Base-by-base conservation (phyloP, 2,888 invertebrate genomes). In the Theretra japonica region DNA sequence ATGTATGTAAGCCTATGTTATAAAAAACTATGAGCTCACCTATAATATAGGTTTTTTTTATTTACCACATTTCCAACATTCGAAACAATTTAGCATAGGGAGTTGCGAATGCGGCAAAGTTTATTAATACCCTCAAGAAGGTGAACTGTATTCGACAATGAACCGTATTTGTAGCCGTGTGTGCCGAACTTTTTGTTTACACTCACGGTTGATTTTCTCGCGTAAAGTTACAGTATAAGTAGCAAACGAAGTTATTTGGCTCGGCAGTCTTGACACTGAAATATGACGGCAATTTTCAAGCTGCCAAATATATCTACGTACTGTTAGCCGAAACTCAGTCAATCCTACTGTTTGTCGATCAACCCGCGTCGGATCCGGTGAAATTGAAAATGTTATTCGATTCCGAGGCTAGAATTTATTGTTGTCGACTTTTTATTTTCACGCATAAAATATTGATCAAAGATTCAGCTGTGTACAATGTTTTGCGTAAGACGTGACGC, bases 281-380 rank as follows among this genome's bases (percentile, higher is more conserved):
- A 91, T 91, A 92, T 92, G 90, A 90, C 80, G 88, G 89, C 88
- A 90, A 91, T 92, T 90, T 90, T 87, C 83, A 87, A 87, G 84
- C 87, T 86, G 85, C 85, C 86, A 84, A 87, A 87, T 87, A 83
- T 86, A 87, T 80, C 80, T 82, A 80, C 74, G 75, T 74, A 76
- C 76, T 78, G 78, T 75, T 74, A 75, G 79, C 76, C 74, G 75
- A 80, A 80, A 80, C 80, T 81, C 87, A 90, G 89, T 88, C 90
- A 88, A 90, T 88, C 86, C 87, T 85, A 84, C 86, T 88, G 89
- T 90, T 89, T 89, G 90, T 85, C 90, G 88, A 91, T 90, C 87
- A 88, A 86, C 83, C 85, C 84, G 82, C 84, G 79, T 80, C 83
- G 84, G 81, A 86, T 86, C 82, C 83, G 78, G 77, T 79, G 80